phyloP scores from a whole-genome alignment of 2,888 invertebrate species.

The Gymnosoma rotundatum region DNA sequence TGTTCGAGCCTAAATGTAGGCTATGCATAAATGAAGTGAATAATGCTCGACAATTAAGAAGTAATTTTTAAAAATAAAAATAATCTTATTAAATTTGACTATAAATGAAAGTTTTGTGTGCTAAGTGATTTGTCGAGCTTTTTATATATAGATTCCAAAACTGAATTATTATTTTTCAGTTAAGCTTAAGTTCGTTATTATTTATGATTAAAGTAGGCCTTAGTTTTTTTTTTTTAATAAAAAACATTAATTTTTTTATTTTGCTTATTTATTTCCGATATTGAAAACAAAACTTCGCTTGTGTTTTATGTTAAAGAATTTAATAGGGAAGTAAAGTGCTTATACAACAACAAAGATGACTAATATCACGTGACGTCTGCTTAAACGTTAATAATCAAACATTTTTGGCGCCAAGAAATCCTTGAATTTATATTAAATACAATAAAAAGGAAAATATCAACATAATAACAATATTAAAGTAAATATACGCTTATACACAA shows the following conservation, averaged over 20 bases:
- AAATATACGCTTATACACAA: constrained; percentile 36
- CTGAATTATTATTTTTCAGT: too few species aligned
- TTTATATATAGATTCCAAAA: too few species aligned
- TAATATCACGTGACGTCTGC: constrained; percentile 66
- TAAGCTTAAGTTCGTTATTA: neutral
- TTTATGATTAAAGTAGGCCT: neutral
- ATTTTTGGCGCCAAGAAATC: constrained; percentile 69
- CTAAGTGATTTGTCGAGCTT: too few species aligned
- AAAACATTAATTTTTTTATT: neutral
- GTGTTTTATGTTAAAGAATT: neutral
- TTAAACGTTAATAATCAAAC: constrained; percentile 27
- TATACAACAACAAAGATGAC: constrained; percentile 38
- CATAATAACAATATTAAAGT: constrained; percentile 61
- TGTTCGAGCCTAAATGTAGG: too few species aligned
- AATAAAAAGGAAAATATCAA: constrained; percentile 54
- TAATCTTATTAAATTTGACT: too few species aligned
- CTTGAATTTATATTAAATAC: constrained; percentile 53
- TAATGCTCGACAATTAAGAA: too few species aligned
- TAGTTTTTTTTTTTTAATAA: neutral
- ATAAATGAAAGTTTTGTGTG: too few species aligned
- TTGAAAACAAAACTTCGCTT: neutral
- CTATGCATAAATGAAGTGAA: too few species aligned
- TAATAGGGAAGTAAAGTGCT: neutral
- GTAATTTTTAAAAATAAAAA: too few species aligned
- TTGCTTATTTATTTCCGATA: neutral